These are phyloP conservation scores for Autographa gamma DNA, from an alignment of 2,888 invertebrate genomes.

Conservation along the genomic window DNA sequence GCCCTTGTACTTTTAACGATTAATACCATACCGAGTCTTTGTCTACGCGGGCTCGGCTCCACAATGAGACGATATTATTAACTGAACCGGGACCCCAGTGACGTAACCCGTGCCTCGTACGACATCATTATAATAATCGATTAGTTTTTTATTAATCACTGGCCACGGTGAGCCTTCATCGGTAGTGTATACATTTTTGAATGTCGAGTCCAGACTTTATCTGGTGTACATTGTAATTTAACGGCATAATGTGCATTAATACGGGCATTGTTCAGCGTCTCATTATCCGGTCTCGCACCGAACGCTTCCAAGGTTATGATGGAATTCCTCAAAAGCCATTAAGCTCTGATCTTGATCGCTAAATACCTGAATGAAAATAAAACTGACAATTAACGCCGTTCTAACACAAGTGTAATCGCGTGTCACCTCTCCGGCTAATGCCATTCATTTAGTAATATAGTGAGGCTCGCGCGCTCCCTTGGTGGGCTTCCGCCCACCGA, in stretches of 20 bases:
- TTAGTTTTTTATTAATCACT: constrained; percentile 44
- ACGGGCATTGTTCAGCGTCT: constrained; percentile 65
- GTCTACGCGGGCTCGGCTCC: constrained; percentile 66
- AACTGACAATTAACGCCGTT: constrained; percentile 70
- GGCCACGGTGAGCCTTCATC: constrained; percentile 49
- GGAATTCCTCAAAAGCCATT: constrained; percentile 73
- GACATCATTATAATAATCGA: constrained; percentile 62
- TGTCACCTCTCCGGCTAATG: constrained; percentile 70
- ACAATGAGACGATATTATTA: constrained; percentile 69
- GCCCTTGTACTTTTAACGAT: constrained; percentile 79
- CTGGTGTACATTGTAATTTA: constrained; percentile 76
- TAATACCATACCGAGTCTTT: constrained; percentile 77
- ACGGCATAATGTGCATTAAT: constrained; percentile 70
- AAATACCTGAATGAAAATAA: constrained; percentile 69
- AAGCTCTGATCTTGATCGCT: constrained; percentile 68
- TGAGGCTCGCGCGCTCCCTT: constrained; percentile 68
- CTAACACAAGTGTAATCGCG: constrained; percentile 71
- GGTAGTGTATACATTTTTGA: constrained; percentile 59
- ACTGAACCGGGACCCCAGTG: constrained; percentile 52
- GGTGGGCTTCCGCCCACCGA: constrained; percentile 77
- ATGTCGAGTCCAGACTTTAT: constrained; percentile 63
- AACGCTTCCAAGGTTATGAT: constrained; percentile 67
- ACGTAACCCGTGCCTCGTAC: constrained; percentile 42
- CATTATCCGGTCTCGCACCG: constrained; percentile 53
- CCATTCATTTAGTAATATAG: constrained; percentile 68